Conservation (phyloP, 1,140 invertebrate genomes). For the Dufourea novaeangliae region DNA sequence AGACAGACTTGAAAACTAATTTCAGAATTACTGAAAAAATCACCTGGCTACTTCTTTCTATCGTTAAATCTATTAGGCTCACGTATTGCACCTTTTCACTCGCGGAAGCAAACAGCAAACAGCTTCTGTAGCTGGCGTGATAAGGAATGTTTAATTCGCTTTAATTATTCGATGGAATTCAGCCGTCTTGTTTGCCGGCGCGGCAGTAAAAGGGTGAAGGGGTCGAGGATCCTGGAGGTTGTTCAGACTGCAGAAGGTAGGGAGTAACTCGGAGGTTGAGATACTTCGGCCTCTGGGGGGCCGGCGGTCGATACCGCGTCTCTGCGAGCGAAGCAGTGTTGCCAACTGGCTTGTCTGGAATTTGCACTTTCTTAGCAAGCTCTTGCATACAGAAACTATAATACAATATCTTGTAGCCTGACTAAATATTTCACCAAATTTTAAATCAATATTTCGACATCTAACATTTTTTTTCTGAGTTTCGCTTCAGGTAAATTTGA, state of each 20-base stretch:
- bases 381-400: neutral
- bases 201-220: conserved; percentile 57
- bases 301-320: conserved; percentile 73
- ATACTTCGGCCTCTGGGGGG: conserved; percentile 66
- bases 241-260: conserved; percentile 55
- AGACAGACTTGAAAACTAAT: no score
- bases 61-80: no score
- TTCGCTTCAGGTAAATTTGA: no score
- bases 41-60: no score
- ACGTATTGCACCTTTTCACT: no score
- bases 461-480: no score
- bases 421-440: no score
- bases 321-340: conserved; percentile 65
- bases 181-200: conserved; percentile 30
- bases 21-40: no score
- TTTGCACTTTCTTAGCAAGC: conserved; percentile 67
- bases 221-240: conserved; percentile 58
- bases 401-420: no score
- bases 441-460: neutral
- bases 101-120: neutral
- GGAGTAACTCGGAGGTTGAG: conserved; percentile 67
- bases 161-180: conserved; percentile 45
- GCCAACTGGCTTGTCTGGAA: conserved; percentile 68
- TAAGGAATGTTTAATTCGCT: conserved; percentile 29
- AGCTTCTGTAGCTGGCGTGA: neutral